phyloP scores from a whole-genome alignment of 2,113 vertebrate genomes.

The Dunckerocampus dactyliophorus region DNA sequence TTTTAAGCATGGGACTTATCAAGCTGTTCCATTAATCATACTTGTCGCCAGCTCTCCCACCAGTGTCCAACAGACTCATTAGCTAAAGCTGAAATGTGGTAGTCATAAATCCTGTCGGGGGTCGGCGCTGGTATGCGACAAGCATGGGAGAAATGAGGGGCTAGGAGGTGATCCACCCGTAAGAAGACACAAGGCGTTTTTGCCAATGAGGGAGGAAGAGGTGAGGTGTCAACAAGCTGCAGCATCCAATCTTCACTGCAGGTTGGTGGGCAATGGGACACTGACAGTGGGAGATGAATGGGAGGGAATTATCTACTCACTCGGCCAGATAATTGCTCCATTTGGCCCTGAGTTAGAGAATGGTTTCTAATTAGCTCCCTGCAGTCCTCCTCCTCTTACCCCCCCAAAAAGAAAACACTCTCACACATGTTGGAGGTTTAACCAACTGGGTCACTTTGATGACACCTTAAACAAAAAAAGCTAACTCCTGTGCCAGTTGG shows the following conservation, averaged over 20 bases:
- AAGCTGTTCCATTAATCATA: constrained; percentile 60
- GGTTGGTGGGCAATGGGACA: constrained; percentile 76
- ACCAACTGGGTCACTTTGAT: constrained; percentile 69
- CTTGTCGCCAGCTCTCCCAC: constrained; percentile 50
- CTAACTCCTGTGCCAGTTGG: constrained; percentile 48
- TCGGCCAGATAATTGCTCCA: constrained; percentile 81
- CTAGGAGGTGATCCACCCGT: constrained; percentile 37
- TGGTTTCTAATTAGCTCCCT: constrained; percentile 78
- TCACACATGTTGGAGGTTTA: constrained; percentile 69
- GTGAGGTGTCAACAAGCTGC: constrained; percentile 43
- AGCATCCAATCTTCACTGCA: constrained; percentile 57
- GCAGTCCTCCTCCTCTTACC: constrained; percentile 53
- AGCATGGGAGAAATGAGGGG: constrained; percentile 51
- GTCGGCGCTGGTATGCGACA: constrained; percentile 51
- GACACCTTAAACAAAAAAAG: constrained; percentile 46
- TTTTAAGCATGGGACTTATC: constrained; percentile 48
- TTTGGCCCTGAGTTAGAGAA: constrained; percentile 82
- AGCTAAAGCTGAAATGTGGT: constrained; percentile 52
- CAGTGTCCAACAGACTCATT: constrained; percentile 60
- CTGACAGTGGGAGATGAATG: constrained; percentile 77
- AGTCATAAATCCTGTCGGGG: constrained; percentile 59
- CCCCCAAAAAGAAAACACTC: constrained; percentile 68
- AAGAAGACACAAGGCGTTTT: constrained; percentile 23
- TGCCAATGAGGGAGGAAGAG: constrained; percentile 29
- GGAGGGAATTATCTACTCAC: constrained; percentile 80